Evolutionary conservation across 2,113 vertebrate genomes (phyloP).

Genomic region (Cephalopterus ornatus): DNA sequence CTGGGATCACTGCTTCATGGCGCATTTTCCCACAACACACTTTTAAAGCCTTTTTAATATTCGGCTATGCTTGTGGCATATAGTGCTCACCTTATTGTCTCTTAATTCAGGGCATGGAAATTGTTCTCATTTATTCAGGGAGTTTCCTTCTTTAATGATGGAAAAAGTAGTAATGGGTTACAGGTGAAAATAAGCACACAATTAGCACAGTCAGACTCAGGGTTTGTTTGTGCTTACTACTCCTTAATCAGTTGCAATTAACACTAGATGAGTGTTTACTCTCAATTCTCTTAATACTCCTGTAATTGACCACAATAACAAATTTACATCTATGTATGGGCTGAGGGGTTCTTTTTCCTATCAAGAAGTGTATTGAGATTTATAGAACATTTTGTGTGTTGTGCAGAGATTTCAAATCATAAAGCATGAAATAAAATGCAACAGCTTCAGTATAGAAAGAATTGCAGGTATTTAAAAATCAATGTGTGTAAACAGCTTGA

Average conservation of each 20-base stretch:
- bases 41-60: background rate
- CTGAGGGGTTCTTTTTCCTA: background rate
- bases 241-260: constrained; percentile 61
- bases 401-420: background rate
- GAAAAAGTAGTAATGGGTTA: constrained; percentile 3
- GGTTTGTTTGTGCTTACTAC: constrained; percentile 21
- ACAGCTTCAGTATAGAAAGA: background rate
- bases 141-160: background rate
- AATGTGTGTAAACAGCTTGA: background rate
- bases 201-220: constrained; percentile 38
- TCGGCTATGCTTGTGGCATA: background rate
- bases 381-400: background rate
- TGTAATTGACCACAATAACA: constrained; percentile 44
- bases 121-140: background rate
- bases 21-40: background rate
- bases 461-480: background rate
- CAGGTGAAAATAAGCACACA: constrained; percentile 46
- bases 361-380: background rate
- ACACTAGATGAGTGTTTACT: constrained; percentile 49
- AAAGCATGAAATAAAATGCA: background rate
- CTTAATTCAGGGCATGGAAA: background rate
- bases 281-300: background rate
- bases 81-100: background rate
- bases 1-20: background rate
- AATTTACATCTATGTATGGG: background rate